Conservation (phyloP, 2,113 vertebrate genomes). For the Chionis minor region DNA sequence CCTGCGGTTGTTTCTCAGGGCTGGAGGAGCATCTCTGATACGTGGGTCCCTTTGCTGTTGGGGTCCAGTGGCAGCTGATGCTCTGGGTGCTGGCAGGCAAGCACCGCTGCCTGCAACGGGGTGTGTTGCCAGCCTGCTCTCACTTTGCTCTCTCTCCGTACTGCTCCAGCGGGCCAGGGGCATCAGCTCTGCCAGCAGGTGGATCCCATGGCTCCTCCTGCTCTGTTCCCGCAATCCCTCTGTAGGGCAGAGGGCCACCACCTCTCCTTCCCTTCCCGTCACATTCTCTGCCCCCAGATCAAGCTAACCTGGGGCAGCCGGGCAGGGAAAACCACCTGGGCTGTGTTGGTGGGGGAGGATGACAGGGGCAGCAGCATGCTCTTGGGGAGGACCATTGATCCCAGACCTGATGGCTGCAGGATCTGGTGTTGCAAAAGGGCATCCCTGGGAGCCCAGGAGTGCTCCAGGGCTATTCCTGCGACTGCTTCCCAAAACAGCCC, state of each 20-base stretch:
- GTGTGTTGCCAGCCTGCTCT: not conserved
- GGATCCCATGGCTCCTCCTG: not conserved
- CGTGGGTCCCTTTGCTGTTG: not conserved
- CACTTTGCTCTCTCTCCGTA: not conserved
- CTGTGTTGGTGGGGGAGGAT: not conserved
- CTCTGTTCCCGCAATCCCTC: not conserved
- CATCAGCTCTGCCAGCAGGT: not conserved
- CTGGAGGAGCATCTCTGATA: not conserved
- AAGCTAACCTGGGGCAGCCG: not conserved
- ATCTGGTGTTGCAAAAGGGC: not conserved
- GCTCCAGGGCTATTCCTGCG: not conserved
- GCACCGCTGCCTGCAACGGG: rapidly evolving
- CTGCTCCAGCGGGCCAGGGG: not conserved
- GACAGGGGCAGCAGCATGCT: not conserved
- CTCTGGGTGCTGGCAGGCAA: not conserved
- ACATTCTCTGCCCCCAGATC: not conserved
- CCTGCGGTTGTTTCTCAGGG: rapidly evolving
- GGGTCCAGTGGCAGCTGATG: not conserved
- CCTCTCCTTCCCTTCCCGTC: not conserved
- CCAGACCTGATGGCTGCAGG: not conserved
- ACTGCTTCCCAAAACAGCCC: not conserved
- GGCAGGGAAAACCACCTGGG: not conserved
- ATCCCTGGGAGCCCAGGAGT: not conserved
- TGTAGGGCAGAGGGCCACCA: not conserved
- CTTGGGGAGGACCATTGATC: not conserved